Base-by-base conservation (phyloP, 2,888 invertebrate genomes). In the Macrosiphum euphorbiae region DNA sequence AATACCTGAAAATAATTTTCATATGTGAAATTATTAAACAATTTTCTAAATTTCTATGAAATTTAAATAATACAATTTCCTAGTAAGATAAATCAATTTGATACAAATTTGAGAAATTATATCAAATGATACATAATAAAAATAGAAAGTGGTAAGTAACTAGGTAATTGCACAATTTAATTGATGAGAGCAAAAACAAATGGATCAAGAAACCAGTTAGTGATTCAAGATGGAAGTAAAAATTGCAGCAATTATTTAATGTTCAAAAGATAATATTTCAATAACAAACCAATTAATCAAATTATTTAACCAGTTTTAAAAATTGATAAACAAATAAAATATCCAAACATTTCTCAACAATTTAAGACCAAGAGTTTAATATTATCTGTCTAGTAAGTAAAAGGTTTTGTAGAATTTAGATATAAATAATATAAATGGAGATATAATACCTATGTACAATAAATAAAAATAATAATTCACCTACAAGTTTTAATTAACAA, bases 1-100 rank as follows among this genome's bases (percentile, higher is more conserved):
- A 95, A 99, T 98, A 95, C 98, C 98, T 98, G 96, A 94, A 95
- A 94, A 94, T 47, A 91, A 61, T 84, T n/a, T 35, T 78, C 78
- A 41, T 20, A 78, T 35, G 20, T 16, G 2, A 78, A 78, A 78
- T 41, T 35, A 78, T 35, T 41, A 35, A 35, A 78, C 78, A 78
- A 13, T 85, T 85, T 44, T 44, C 44, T 85, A 28, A 47, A 47
- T 86, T 47, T 86, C 3, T 86, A 28, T 26, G 26, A 1, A 47
- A 28, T 50, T 58, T 58, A 58, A 58, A 58, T 58, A 26, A 58
- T 26, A 58, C 26, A 58, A 50, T 28, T 47, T 44, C 28, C 44
- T 41, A 20, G 35, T 35, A 28, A 10, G 52, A 61, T 44, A 20
- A 67, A 78, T 35, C 10, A 35, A 28, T 11, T 78, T 20, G 52